Percentiles rank a stretch among this genome's conserved stretches.
These are phyloP conservation scores for Hyaena hyaena DNA, from an alignment of 2,113 vertebrate species.

Conservation along the genomic window DNA sequence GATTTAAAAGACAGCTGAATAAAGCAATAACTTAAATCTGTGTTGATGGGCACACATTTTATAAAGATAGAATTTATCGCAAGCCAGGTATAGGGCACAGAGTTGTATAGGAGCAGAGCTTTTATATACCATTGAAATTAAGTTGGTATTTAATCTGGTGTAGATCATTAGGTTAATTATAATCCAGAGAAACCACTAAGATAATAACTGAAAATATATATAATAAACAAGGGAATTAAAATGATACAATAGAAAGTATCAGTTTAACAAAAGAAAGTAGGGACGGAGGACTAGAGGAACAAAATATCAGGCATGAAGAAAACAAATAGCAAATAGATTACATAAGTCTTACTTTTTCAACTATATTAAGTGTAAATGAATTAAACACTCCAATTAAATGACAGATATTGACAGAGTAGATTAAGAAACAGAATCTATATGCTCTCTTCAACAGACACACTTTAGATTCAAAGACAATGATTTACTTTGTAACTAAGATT, in stretches of 20 bases:
- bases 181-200: background rate
- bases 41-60: background rate
- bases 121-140: background rate
- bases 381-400: background rate
- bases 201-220: background rate
- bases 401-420: background rate
- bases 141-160: background rate
- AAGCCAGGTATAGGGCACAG: background rate
- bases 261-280: background rate
- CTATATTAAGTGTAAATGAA: background rate
- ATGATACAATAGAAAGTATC: background rate
- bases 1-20: conserved; percentile 1
- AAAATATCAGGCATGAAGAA: background rate
- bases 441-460: background rate
- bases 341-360: background rate
- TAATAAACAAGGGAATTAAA: background rate
- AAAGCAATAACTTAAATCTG: conserved; percentile 16
- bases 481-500: background rate
- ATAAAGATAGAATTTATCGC: background rate
- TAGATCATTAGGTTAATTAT: background rate
- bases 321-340: background rate
- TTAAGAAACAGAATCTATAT: background rate
- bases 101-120: background rate
- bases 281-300: background rate
- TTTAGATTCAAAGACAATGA: background rate